Evolutionary conservation across 2,113 vertebrate genomes (phyloP), one percentile per base, ranked within the genome.

Genomic region (Aramus guarauna): DNA sequence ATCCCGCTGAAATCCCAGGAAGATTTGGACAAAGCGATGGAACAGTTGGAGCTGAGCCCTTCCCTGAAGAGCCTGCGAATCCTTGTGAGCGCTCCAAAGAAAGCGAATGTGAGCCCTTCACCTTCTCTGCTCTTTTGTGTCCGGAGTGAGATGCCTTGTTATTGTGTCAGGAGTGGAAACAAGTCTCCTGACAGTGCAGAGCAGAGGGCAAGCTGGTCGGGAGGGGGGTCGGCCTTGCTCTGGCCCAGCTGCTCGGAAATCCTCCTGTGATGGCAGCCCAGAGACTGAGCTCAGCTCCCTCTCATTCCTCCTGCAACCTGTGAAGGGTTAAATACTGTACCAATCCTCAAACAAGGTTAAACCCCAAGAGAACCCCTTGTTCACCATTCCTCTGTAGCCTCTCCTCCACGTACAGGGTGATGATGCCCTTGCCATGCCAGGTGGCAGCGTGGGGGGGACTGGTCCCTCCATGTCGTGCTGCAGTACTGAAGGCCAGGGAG

Each of bases 1-100:
- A 96, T 99, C 91, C 98, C 98, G 1, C 97, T 99, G 95, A 99
- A 99, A 98, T 98, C 98, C 83, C 99, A 99, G 98, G 99, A 99
- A 95, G 99, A 99, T 95, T 97, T 99, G 98, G 99, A 99, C 95
- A 98, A 98, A 95, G 99, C 98, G 0, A 92, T 99, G 96, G 96
- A 98, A 96, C 97, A 97, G 56, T 88, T 99, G 97, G 97, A 98
- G 95, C 97, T 97, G 92, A 98, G 97, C 96, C 97, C 98, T 34
- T 98, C 97, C 91, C 92, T 98, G 90, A 99, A 99, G 76, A 98
- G 98, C 83, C 97, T 99, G 90, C 97, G 98, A 92, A 98, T 99
- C 85, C 95, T 99, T 93, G 98, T 99, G 69, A 99, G 98, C 96
- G 98, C 98, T 89, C 99, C 99, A 88, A 98, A 98, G 95, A 99